phyloP scores from a whole-genome alignment of 2,888 invertebrate genomes.

The Schrankia costaestrigalis region DNA sequence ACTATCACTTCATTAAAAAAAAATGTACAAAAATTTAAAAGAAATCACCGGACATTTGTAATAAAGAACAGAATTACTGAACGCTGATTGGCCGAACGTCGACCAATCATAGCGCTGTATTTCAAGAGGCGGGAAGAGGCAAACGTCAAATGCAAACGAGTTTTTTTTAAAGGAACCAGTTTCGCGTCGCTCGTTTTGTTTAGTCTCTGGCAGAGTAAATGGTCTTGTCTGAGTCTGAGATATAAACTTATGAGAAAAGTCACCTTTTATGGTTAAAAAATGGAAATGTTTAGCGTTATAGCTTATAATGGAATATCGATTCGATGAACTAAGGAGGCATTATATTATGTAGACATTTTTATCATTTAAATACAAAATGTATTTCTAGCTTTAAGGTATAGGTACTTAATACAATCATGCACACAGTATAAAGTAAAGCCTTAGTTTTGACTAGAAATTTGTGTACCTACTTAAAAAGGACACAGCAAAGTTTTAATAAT shows the following conservation, averaged over 20 bases:
- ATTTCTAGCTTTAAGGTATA: too few species aligned
- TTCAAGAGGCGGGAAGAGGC: constrained; percentile 73
- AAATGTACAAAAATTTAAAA: constrained; percentile 4
- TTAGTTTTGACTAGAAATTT: too few species aligned
- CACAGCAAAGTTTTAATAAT: too few species aligned
- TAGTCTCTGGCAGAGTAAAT: constrained; percentile 43
- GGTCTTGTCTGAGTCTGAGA: constrained; percentile 43
- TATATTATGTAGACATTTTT: too few species aligned
- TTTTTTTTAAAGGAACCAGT: constrained; percentile 55
- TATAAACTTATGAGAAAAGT: constrained; percentile 3
- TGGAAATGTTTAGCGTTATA: constrained; percentile 6
- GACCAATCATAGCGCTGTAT: constrained; percentile 54
- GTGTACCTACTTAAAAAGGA: too few species aligned
- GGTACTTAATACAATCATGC: too few species aligned
- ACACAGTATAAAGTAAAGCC: too few species aligned
- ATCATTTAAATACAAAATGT: too few species aligned
- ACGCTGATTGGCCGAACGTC: constrained; percentile 47
- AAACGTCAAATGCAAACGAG: constrained; percentile 75
- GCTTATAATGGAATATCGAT: constrained; percentile 11
- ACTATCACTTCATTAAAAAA: too few species aligned
- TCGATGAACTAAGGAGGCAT: not conserved
- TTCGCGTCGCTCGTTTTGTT: constrained; percentile 56
- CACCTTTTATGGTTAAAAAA: constrained; percentile 16
- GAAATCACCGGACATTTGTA: constrained; percentile 38
- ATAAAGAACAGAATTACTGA: constrained; percentile 46